Percentiles rank a stretch among this genome's conserved stretches.
Evolutionary conservation across 2,797 vertebrate species (phyloP).

Genomic region (Hydrophis major): DNA sequence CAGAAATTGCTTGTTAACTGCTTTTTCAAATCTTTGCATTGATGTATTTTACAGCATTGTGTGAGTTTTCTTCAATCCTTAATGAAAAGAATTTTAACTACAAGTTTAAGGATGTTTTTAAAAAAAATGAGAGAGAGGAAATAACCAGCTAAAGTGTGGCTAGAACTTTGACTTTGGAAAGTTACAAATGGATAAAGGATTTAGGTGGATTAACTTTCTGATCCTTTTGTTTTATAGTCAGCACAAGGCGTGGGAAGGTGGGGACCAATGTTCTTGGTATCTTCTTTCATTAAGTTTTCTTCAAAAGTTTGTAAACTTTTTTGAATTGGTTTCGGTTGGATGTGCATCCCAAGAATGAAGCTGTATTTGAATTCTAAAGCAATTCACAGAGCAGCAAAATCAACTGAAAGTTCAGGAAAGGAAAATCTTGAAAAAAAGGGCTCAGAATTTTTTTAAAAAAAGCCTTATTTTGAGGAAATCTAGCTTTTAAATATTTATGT

Average conservation of each 20-base stretch:
- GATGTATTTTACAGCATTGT: too few relatives aligned
- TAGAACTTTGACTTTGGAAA: not conserved
- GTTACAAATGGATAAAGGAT: not conserved
- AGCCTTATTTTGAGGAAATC: constrained; percentile 15
- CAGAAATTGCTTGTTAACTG: too few relatives aligned
- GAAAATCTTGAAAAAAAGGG: not conserved
- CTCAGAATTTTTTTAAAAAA: not conserved
- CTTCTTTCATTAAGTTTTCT: not conserved
- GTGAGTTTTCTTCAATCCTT: too few relatives aligned
- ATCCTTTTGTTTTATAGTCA: not conserved
- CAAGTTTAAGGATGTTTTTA: too few relatives aligned
- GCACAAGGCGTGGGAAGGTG: not conserved
- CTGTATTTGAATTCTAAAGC: not conserved
- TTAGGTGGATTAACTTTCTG: not conserved
- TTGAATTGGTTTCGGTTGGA: constrained; percentile 10
- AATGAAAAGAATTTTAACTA: too few relatives aligned
- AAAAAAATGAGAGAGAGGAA: too few relatives aligned
- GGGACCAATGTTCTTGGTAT: not conserved
- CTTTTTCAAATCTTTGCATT: too few relatives aligned
- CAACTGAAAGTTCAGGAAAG: not conserved
- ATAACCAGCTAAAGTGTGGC: too few relatives aligned
- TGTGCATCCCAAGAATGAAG: not conserved
- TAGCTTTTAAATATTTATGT: constrained; percentile 44
- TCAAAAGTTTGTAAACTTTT: not conserved
- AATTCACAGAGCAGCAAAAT: not conserved